A percentile compares a stretch with the other conserved stretches of the same genome.
Evolutionary conservation across 2,797 vertebrate species (phyloP).

Genomic region (Thunnus albacares): DNA sequence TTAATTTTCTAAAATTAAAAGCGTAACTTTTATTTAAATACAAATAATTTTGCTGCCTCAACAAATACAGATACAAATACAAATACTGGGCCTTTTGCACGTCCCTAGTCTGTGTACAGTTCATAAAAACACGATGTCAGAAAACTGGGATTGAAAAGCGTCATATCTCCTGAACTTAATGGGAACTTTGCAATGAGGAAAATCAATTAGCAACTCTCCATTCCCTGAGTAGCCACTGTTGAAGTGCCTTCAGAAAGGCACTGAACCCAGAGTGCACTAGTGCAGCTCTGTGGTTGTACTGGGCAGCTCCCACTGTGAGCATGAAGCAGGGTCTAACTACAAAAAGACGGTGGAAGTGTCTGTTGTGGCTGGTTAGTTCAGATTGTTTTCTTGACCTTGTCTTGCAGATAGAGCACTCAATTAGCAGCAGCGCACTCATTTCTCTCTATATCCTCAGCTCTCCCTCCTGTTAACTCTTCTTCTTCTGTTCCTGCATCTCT

Average conservation of each 20-base stretch:
- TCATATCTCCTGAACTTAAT: no score
- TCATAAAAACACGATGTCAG: no score
- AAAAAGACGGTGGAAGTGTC: not conserved
- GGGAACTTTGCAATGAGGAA: no score
- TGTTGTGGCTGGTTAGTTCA: slow-evolving; percentile 8
- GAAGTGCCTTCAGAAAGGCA: not conserved
- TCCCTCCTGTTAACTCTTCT: not conserved
- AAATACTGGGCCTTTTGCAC: no score
- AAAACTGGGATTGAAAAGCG: no score
- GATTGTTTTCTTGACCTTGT: slow-evolving; percentile 38
- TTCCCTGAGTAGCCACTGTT: no score
- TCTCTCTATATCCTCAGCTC: not conserved
- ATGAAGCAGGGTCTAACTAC: not conserved
- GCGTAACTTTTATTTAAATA: no score
- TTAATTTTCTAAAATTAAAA: no score
- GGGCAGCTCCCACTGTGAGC: not conserved
- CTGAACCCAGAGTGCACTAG: not conserved
- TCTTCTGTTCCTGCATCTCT: not conserved
- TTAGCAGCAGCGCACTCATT: slow-evolving; percentile 12
- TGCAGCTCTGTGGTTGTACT: not conserved
- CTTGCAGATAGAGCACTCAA: slow-evolving; percentile 8
- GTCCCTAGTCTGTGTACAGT: no score
- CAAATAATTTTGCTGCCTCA: no score
- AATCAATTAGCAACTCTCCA: no score
- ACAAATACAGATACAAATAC: no score